Base-by-base conservation (phyloP, 2,888 invertebrate species). In the Stenoptilia bipunctidactyla region DNA sequence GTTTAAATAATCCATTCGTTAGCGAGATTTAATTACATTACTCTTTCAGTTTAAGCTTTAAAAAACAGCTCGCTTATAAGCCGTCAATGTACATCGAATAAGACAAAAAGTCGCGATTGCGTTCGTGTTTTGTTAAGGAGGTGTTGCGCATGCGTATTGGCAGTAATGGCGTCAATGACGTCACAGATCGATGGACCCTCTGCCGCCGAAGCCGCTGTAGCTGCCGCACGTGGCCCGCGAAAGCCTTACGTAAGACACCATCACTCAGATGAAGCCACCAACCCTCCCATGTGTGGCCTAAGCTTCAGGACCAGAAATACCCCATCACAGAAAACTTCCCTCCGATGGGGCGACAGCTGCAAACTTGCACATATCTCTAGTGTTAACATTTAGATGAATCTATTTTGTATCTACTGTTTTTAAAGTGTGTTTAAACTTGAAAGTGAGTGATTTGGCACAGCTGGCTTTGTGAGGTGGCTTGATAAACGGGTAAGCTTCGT, bases 301-400 rank as follows among this genome's bases (percentile, higher is more conserved):
- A 93, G 91, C 86, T 94, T 94, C 91, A 94, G 91, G 87, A 95
- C 95, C 83, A 92, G 94, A 86, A 96, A 96, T 87, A 94, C 93
- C 88, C 96, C 96, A 89, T 95, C 94, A 86, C 95, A 95, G 88
- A 95, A 94, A 89, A 96, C 96, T 85, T 94, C 94, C 84, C 91
- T 96, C 70, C 92, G 96, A 86, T 96, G 96, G 96, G 95, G 95
- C 82, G 96, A 96, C 87, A 94, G 94, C 86, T 96, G 95, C 61
- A 50, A 44, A 25, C 34, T 27, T 33, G 20, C 39, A 30, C 43
- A 15, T n/a, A n/a, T n/a, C n/a, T 12, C n/a, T 30, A 30, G 30
- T 30, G 34, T 37, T 38, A 36, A 10, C 15, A 46, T 53, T 55
- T 54, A 52, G 48, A 53, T 54, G 47, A 46, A 51, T 61, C 56